These are phyloP conservation scores for Daphoenositta chrysoptera DNA, from an alignment of 2,113 vertebrate species.

Conservation along the genomic window DNA sequence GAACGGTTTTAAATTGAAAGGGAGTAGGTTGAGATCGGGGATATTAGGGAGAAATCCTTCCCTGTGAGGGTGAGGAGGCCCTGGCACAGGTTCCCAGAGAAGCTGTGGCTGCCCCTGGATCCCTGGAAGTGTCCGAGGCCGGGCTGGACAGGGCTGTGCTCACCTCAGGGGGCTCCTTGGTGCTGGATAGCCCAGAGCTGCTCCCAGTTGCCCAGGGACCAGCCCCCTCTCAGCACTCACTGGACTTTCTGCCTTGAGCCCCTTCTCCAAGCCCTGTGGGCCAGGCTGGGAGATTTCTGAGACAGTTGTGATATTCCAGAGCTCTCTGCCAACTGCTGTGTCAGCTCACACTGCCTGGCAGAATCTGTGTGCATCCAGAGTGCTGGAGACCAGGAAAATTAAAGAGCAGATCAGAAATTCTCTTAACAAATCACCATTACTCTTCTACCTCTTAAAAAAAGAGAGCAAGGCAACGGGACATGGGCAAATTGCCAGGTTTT, in stretches of 20 bases:
- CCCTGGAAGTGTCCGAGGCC: neutral
- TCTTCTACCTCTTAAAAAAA: neutral
- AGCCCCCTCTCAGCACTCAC: neutral
- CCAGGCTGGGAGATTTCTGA: neutral
- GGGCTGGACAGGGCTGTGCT: neutral
- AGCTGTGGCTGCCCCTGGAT: neutral
- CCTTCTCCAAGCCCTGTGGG: neutral
- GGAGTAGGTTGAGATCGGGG: too few relatives aligned
- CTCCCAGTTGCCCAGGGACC: neutral
- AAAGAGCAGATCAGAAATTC: neutral
- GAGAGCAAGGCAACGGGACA: neutral
- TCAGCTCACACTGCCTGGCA: neutral
- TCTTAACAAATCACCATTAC: neutral
- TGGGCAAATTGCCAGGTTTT: neutral
- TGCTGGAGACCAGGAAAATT: neutral
- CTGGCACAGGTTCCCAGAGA: neutral
- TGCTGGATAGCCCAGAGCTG: neutral
- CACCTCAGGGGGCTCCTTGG: neutral
- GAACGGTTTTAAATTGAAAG: neutral
- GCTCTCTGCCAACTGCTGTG: neutral
- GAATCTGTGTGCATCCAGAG: neutral
- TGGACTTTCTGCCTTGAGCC: neutral
- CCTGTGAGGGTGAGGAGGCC: rapidly evolving
- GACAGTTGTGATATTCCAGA: neutral
- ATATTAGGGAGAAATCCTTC: neutral